phyloP scores from a whole-genome alignment of 2,113 vertebrate genomes.

The Ochotona princeps region DNA sequence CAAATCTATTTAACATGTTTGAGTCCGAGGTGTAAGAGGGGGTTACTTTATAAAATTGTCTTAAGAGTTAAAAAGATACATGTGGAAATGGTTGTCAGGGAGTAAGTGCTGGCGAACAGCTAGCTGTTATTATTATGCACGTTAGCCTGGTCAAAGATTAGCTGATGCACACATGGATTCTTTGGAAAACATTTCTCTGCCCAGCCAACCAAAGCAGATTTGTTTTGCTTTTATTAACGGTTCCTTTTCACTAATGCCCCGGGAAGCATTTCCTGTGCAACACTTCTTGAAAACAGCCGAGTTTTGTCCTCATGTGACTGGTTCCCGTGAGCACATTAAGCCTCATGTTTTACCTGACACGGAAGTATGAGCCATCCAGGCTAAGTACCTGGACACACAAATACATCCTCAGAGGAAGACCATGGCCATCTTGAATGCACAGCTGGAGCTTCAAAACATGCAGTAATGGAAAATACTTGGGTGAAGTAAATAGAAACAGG shows the following conservation, averaged over 20 bases:
- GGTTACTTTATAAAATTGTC: not conserved
- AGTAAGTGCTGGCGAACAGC: not conserved
- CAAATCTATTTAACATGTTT: constrained; percentile 3
- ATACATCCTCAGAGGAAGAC: not conserved
- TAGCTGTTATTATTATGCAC: not conserved
- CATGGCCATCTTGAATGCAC: not conserved
- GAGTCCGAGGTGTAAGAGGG: not conserved
- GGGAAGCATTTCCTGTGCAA: constrained; percentile 50
- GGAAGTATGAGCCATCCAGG: not conserved
- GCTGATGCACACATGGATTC: constrained; percentile 53
- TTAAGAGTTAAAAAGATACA: not conserved
- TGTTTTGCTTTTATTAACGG: constrained; percentile 55
- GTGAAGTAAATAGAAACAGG: constrained; percentile 26
- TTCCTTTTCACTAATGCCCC: constrained; percentile 31
- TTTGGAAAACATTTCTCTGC: constrained; percentile 64
- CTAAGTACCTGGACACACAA: not conserved
- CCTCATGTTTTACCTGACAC: constrained; percentile 29
- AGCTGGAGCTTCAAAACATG: not conserved
- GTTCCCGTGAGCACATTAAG: constrained; percentile 31
- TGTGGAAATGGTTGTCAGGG: not conserved
- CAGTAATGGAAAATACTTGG: constrained; percentile 20
- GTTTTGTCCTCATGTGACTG: not conserved
- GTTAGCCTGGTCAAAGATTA: constrained; percentile 33
- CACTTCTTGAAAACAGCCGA: constrained; percentile 56
- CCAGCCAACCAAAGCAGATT: constrained; percentile 34